phyloP scores from a whole-genome alignment of 2,888 invertebrate genomes.

The Pollenia griseotomentosa region DNA sequence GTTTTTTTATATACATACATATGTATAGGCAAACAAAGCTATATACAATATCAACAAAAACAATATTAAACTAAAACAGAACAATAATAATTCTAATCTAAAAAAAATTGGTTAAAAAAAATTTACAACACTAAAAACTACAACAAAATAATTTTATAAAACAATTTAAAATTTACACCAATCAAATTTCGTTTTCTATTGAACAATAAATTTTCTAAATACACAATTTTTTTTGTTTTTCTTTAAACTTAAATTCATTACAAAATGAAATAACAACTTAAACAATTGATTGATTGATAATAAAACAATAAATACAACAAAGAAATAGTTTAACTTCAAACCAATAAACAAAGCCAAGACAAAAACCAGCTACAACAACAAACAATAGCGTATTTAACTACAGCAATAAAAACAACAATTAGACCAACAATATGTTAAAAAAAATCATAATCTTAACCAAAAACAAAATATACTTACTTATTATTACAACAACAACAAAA shows the following conservation, averaged over 20 bases:
- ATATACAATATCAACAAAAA: slow-evolving; percentile 42
- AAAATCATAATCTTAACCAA: slow-evolving; percentile 53
- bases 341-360: slow-evolving; percentile 68
- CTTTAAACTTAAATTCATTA: slow-evolving; percentile 57
- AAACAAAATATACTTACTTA: slow-evolving; percentile 53
- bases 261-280: slow-evolving; percentile 45
- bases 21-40: slow-evolving; percentile 22
- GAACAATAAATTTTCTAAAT: slow-evolving; percentile 44
- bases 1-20: slow-evolving; percentile 19
- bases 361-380: slow-evolving; percentile 64
- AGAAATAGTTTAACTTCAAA: slow-evolving; percentile 53
- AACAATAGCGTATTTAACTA: slow-evolving; percentile 62
- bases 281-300: slow-evolving; percentile 23
- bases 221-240: slow-evolving; percentile 50
- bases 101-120: slow-evolving; percentile 70
- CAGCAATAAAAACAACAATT: slow-evolving; percentile 67
- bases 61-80: slow-evolving; percentile 68
- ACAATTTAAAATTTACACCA: slow-evolving; percentile 44
- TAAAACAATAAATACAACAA: slow-evolving; percentile 32
- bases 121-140: slow-evolving; percentile 52
- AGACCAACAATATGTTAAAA: slow-evolving; percentile 25
- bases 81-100: slow-evolving; percentile 70
- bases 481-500: slow-evolving; percentile 66
- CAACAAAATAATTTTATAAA: slow-evolving; percentile 12
- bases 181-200: slow-evolving; percentile 68